These are phyloP conservation scores for Ips typographus DNA, from an alignment of 1,140 invertebrate genomes.

Conservation along the genomic window DNA sequence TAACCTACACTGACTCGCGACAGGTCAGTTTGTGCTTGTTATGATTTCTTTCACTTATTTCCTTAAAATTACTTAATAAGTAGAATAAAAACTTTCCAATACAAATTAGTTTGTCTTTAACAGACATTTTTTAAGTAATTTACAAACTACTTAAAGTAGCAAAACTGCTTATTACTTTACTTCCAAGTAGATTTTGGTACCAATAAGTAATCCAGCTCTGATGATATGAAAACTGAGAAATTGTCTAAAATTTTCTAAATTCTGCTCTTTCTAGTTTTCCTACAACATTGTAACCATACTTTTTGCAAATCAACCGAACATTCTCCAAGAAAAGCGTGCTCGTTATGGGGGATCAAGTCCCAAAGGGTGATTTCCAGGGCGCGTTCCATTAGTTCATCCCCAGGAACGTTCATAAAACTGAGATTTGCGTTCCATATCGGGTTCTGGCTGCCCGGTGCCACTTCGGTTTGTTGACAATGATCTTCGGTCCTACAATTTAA, in stretches of 20 bases:
- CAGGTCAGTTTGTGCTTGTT: too few species aligned
- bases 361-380: slow-evolving; percentile 84
- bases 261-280: neutral
- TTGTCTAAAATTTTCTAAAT: neutral
- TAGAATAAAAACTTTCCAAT: too few species aligned
- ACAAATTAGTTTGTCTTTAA: too few species aligned
- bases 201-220: too few species aligned
- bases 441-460: slow-evolving; percentile 78
- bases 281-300: slow-evolving; percentile 22
- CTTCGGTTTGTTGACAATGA: slow-evolving; percentile 73
- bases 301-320: slow-evolving; percentile 78
- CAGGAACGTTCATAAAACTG: slow-evolving; percentile 73
- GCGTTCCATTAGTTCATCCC: slow-evolving; percentile 74
- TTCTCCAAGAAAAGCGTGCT: slow-evolving; percentile 82
- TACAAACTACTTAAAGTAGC: too few species aligned
- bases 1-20: too few species aligned
- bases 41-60: too few species aligned
- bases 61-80: too few species aligned
- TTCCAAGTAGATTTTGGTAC: too few species aligned
- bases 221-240: neutral
- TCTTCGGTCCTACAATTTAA: slow-evolving; percentile 63
- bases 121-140: too few species aligned
- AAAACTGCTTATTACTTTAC: too few species aligned
- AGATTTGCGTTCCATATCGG: slow-evolving; percentile 90
- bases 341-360: slow-evolving; percentile 78